These are phyloP conservation scores for Brachionus calyciflorus DNA, from an alignment of 1,140 invertebrate genomes.

Conservation along the genomic window DNA sequence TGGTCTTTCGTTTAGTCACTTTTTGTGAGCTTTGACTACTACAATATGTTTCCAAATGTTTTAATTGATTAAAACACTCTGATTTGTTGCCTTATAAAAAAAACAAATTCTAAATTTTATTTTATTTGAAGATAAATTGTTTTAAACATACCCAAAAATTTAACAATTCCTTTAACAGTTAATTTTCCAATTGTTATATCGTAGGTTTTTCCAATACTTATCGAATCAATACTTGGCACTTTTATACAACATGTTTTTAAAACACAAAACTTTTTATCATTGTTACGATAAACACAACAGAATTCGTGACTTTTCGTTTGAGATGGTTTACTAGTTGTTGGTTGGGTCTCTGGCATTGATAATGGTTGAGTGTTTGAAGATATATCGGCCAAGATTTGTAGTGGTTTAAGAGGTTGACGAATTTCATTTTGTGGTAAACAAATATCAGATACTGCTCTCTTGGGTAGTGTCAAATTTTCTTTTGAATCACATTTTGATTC, in stretches of 20 bases:
- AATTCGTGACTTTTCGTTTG: no score
- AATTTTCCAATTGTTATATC: neutral
- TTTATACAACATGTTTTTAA: neutral
- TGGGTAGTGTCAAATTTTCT: no score
- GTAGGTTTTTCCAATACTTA: neutral
- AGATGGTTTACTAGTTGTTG: no score
- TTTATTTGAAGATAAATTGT: neutral
- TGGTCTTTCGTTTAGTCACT: neutral
- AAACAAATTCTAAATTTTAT: neutral
- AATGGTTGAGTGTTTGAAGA: no score
- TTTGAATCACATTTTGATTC: no score
- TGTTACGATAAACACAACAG: neutral
- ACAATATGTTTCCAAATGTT: neutral
- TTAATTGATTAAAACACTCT: neutral
- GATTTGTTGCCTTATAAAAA: neutral
- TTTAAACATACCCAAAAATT: neutral
- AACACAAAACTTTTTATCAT: neutral
- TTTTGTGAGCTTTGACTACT: neutral
- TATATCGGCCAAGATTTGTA: no score
- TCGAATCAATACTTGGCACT: neutral
- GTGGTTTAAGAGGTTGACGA: no score
- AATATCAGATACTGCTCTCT: no score
- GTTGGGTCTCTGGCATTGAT: no score
- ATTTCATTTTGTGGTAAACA: no score
- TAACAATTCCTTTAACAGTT: neutral